These are phyloP conservation scores for Drosophila fungiperda DNA, from an alignment of 2,888 invertebrate genomes.

Conservation along the genomic window DNA sequence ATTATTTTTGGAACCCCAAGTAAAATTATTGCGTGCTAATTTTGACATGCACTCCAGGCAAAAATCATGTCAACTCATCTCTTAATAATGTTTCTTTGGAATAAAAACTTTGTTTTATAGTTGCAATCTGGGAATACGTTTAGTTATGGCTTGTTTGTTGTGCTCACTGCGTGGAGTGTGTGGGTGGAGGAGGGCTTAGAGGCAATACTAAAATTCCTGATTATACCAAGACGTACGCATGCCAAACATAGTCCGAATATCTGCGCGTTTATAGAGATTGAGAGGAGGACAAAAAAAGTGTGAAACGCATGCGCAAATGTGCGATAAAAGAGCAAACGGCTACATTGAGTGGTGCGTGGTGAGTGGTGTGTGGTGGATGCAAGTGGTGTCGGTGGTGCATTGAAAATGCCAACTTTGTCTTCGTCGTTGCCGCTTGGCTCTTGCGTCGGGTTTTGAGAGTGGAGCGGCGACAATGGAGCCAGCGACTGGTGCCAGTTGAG, in stretches of 20 bases:
- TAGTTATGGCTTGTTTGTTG: background rate
- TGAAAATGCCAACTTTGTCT: conserved; percentile 21
- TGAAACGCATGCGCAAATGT: conserved; percentile 76
- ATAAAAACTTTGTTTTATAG: background rate
- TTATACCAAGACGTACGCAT: conserved; percentile 61
- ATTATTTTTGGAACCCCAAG: too few relatives aligned
- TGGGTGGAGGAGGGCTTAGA: conserved; percentile 25
- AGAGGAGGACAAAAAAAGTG: conserved; percentile 55
- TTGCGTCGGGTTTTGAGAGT: background rate
- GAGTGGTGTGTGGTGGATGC: conserved; percentile 1
- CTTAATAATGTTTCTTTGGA: background rate
- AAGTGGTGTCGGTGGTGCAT: conserved; percentile 23
- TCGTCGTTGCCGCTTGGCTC: background rate
- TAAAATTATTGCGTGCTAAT: background rate
- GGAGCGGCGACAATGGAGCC: conserved; percentile 43
- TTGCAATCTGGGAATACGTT: background rate
- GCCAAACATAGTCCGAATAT: conserved; percentile 70
- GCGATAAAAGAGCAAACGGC: conserved; percentile 54
- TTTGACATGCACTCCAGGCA: background rate
- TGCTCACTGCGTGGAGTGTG: background rate
- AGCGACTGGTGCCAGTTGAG: conserved; percentile 46
- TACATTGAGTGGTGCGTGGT: conserved; percentile 1
- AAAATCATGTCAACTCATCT: background rate
- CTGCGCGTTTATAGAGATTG: conserved; percentile 38
- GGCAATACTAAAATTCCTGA: conserved; percentile 43